Evolutionary conservation across 2,888 invertebrate species (phyloP).

Genomic region (Anoplius nigerrimus): DNA sequence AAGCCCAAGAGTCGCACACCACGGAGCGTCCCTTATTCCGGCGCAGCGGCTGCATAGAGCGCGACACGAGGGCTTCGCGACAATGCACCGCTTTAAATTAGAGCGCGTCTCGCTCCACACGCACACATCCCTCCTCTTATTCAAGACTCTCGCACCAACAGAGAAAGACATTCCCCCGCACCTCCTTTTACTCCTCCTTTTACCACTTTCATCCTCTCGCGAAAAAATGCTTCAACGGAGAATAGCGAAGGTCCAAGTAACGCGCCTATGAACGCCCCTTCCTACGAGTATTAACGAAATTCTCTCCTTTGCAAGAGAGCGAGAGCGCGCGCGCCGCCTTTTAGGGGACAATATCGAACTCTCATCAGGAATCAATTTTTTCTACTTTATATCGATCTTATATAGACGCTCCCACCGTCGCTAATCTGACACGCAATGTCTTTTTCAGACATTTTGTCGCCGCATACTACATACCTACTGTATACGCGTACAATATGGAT

Average conservation of each 20-base stretch:
- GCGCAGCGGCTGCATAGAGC: conserved; percentile 33
- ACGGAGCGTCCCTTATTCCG: conserved; percentile 42
- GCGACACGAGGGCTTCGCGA: conserved; percentile 48
- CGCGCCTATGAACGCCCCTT: too few species aligned
- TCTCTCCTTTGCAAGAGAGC: conserved; percentile 43
- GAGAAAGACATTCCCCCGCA: not conserved
- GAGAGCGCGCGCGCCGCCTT: too few species aligned
- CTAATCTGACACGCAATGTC: conserved; percentile 16
- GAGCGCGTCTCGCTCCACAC: conserved; percentile 37
- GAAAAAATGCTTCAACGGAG: too few species aligned
- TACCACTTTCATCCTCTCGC: too few species aligned
- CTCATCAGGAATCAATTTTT: too few species aligned
- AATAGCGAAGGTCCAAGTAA: too few species aligned
- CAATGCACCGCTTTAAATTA: conserved; percentile 63
- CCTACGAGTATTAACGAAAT: conserved; percentile 49
- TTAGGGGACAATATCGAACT: too few species aligned
- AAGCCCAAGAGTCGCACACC: not conserved
- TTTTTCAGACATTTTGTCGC: conserved; percentile 39
- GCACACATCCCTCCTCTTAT: too few species aligned
- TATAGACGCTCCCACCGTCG: not conserved
- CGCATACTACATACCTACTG: too few species aligned
- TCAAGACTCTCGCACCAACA: not conserved
- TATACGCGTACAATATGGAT: conserved; percentile 23
- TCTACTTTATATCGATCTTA: conserved; percentile 4
- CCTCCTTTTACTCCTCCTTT: too few species aligned